Evolutionary conservation across 2,888 invertebrate genomes (phyloP).

Genomic region (Limnephilus marmoratus): DNA sequence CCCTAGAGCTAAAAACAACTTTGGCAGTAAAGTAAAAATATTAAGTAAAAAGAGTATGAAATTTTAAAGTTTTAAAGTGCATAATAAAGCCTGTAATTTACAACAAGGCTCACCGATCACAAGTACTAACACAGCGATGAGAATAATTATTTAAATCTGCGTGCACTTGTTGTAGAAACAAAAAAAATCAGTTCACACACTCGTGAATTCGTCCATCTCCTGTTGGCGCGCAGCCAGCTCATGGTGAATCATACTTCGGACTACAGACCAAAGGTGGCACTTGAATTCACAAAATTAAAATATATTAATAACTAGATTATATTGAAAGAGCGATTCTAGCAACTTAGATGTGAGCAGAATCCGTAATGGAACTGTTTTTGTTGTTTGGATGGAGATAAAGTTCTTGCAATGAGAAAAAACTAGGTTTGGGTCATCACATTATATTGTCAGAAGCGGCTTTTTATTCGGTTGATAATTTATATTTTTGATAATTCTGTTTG

Average conservation of each 20-base stretch:
- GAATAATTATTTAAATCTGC: slow-evolving; percentile 5
- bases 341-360: neutral
- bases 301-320: neutral
- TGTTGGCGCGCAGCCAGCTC: slow-evolving; percentile 8
- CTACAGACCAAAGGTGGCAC: neutral
- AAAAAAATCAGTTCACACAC: slow-evolving; percentile 40
- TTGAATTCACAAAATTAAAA: neutral
- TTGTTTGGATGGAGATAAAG: neutral
- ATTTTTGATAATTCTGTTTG: too few species aligned
- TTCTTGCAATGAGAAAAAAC: neutral
- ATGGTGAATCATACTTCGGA: slow-evolving; percentile 9
- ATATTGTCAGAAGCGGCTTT: neutral
- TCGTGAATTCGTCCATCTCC: neutral
- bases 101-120: neutral
- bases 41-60: too few species aligned
- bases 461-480: neutral
- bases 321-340: neutral
- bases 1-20: too few species aligned
- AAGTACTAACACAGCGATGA: neutral
- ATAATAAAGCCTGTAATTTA: neutral
- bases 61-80: neutral
- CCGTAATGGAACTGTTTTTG: neutral
- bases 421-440: neutral
- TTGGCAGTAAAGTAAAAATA: too few species aligned
- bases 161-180: slow-evolving; percentile 6